Evolutionary conservation across 2,888 invertebrate species (phyloP), one percentile per base, ranked within the genome.

Genomic region (Masnerella sp.): DNA sequence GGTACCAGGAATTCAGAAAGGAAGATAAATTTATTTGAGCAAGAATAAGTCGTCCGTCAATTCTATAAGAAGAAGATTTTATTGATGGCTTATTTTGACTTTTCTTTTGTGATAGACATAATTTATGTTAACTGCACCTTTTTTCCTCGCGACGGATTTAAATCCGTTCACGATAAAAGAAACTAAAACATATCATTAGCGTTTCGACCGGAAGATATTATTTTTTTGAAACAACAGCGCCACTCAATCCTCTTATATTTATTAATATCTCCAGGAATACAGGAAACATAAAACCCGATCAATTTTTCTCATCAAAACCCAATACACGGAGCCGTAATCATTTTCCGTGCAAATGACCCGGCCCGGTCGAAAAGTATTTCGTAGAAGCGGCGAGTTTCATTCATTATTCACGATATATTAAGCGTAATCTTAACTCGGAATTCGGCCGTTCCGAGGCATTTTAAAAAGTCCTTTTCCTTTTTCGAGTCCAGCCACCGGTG

Each of bases 21-120:
- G 18, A 30, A 40, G 42, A 56, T 42, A 56, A 30, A 42, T 20
- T 8, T 25, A 20, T 22, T 43, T 32, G 18, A 14, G 14, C 42
- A 32, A 56, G 20, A 25, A 9, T 38, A 30, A 18, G 42, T 14
- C 30, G 32, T 52, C 45, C 64, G 52, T 52, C 36, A 49, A 43
- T 34, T 25, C 25, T 12, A 11, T 14, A 38, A 52, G 20, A 43
- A 32, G 18, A 11, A 5, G 4, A 8, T 15, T 49, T 56, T 65
- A 65, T 65, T 56, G 65, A 65, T 65, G 56, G 38, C 65, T 56
- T 56, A 65, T 65, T 65, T 47, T 56, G 65, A 42, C 56, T 56
- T 65, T n/a, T 32, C 49, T 40, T 56, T 56, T 56, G 45, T 49
- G 30, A 22, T 28, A 7, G 43, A 0, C 51, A 43, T 52, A 64